Evolutionary conservation across 2,888 invertebrate genomes (phyloP).

Genomic region (Petrolisthes manimaculis): DNA sequence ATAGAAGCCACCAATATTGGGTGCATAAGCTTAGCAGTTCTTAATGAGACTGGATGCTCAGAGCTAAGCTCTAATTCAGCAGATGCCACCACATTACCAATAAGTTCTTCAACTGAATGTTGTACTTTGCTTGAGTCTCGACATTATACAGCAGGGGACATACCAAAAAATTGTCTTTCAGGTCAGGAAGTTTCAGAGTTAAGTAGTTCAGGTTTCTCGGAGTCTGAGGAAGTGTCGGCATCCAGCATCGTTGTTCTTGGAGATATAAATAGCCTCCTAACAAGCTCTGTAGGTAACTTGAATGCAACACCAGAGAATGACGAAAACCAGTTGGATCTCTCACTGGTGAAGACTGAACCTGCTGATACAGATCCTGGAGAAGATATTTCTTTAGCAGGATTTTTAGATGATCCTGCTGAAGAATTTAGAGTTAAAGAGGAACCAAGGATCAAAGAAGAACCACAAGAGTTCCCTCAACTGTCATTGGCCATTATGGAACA

Average conservation of each 20-base stretch:
- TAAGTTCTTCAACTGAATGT: slow-evolving; percentile 5
- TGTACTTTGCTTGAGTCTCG: slow-evolving; percentile 48
- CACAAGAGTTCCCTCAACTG: slow-evolving; percentile 16
- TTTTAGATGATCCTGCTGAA: slow-evolving; percentile 45
- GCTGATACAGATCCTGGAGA: slow-evolving; percentile 40
- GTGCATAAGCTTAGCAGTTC: slow-evolving; percentile 35
- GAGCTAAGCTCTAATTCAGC: slow-evolving; percentile 46
- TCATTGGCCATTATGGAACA: neutral
- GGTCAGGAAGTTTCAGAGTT: slow-evolving; percentile 46
- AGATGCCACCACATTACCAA: slow-evolving; percentile 28
- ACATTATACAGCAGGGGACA: slow-evolving; percentile 44
- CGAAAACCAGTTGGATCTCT: slow-evolving; percentile 32
- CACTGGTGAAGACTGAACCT: slow-evolving; percentile 47
- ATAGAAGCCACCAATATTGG: slow-evolving; percentile 28
- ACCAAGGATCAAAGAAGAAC: slow-evolving; percentile 43
- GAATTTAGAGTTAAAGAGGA: slow-evolving; percentile 50
- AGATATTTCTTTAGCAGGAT: slow-evolving; percentile 30
- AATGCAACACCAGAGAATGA: neutral
- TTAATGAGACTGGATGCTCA: slow-evolving; percentile 53
- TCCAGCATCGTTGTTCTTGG: slow-evolving; percentile 39
- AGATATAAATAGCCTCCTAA: slow-evolving; percentile 35
- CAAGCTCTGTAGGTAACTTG: slow-evolving; percentile 22
- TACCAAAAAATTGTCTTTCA: slow-evolving; percentile 51
- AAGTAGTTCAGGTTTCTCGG: neutral
- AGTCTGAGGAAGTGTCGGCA: slow-evolving; percentile 8